phyloP scores from a whole-genome alignment of 2,888 invertebrate genomes.

The Polydesmus complanatus region DNA sequence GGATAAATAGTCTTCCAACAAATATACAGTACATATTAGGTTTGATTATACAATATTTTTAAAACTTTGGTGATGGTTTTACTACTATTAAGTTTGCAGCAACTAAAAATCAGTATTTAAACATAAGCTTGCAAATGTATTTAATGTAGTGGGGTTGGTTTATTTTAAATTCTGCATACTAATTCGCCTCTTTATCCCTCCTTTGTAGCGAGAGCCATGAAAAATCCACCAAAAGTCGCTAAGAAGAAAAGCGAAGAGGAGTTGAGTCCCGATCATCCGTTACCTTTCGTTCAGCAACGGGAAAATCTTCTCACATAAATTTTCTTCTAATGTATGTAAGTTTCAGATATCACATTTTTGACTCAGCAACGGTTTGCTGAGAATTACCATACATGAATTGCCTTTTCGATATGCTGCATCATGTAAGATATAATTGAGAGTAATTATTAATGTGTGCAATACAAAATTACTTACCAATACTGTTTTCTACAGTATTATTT shows the following conservation, averaged over 20 bases:
- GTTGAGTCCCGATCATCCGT: constrained; percentile 54
- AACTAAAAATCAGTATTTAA: too few species aligned
- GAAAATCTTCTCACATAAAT: constrained; percentile 56
- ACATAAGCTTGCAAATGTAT: too few species aligned
- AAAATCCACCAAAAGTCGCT: constrained; percentile 17
- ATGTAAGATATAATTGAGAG: not conserved
- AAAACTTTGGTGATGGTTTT: not conserved
- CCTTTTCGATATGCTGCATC: not conserved
- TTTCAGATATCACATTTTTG: not conserved
- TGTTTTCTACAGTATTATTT: too few species aligned
- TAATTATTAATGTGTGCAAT: too few species aligned
- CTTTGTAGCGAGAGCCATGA: constrained; percentile 20
- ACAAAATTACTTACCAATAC: too few species aligned
- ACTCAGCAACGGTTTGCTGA: not conserved
- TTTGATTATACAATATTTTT: constrained; percentile 9
- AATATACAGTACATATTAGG: not conserved
- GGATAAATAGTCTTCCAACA: not conserved
- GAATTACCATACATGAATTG: too few species aligned
- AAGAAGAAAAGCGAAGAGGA: constrained; percentile 41
- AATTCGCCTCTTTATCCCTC: not conserved
- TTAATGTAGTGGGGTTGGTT: not conserved
- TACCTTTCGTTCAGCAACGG: constrained; percentile 72
- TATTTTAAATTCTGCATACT: not conserved
- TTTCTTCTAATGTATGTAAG: not conserved
- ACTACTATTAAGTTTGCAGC: too few species aligned